phyloP scores from a whole-genome alignment of 2,113 vertebrate species.

The Microcebus jonahi region DNA sequence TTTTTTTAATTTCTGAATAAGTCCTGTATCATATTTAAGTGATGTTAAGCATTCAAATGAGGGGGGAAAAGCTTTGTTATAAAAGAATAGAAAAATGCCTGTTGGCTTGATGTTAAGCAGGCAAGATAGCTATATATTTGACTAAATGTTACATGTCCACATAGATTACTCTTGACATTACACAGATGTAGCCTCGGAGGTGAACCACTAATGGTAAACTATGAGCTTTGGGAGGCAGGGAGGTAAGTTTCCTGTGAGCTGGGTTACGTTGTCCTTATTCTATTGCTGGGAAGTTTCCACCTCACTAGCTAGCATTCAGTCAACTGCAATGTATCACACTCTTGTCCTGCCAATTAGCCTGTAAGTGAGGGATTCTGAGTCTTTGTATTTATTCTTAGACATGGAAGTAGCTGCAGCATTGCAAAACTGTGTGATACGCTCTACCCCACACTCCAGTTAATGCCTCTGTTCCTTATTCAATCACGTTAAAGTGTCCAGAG shows the following conservation, averaged over 20 bases:
- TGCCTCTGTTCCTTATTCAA: not conserved
- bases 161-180: not conserved
- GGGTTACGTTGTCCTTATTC: not conserved
- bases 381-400: slow-evolving; percentile 3
- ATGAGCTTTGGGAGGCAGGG: not conserved
- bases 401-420: slow-evolving; percentile 45
- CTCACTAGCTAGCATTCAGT: not conserved
- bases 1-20: slow-evolving; percentile 16
- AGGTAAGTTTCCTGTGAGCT: not conserved
- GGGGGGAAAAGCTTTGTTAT: not conserved
- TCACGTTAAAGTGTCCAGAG: slow-evolving; percentile 41
- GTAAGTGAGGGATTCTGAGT: not conserved
- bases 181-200: not conserved
- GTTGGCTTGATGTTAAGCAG: not conserved
- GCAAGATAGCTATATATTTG: not conserved
- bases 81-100: not conserved
- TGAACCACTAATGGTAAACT: not conserved
- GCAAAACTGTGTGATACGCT: not conserved
- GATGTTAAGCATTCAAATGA: not conserved
- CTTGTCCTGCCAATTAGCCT: not conserved
- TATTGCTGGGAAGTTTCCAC: not conserved
- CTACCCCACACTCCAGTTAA: not conserved
- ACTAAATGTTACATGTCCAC: not conserved
- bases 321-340: not conserved
- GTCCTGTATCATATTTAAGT: not conserved